Evolutionary conservation across 2,888 invertebrate genomes (phyloP).

Genomic region (Drosophila villosipedis): DNA sequence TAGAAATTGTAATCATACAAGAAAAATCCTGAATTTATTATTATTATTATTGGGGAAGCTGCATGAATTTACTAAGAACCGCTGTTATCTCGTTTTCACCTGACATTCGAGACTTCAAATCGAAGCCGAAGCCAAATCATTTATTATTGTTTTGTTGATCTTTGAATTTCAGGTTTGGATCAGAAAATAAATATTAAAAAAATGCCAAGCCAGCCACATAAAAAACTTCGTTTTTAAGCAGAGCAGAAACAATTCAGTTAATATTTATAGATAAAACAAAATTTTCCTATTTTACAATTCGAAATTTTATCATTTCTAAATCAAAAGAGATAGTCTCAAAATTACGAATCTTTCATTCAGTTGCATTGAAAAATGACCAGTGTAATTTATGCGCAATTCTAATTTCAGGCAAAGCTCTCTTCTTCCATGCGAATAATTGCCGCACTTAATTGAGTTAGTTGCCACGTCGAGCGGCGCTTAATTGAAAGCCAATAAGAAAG

Average conservation of each 20-base stretch:
- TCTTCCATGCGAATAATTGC: background rate
- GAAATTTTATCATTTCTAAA: background rate
- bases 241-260: background rate
- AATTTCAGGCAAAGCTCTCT: background rate
- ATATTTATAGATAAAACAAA: background rate
- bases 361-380: background rate
- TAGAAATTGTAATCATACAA: background rate
- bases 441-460: slow-evolving; percentile 44
- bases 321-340: background rate
- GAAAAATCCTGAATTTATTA: background rate
- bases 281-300: background rate
- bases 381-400: background rate
- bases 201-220: background rate
- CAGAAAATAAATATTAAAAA: background rate
- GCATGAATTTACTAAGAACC: background rate
- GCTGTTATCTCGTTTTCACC: background rate
- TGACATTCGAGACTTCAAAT: background rate
- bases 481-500: slow-evolving; percentile 50
- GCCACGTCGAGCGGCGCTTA: slow-evolving; percentile 27
- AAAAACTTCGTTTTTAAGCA: background rate
- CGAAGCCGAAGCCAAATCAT: background rate
- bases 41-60: too few relatives aligned
- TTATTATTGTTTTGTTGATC: background rate
- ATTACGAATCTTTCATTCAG: background rate
- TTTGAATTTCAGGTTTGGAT: background rate